Percentiles rank a stretch among this genome's conserved stretches.
phyloP scores from a whole-genome alignment of 2,113 vertebrate species.

The Peucedramus taeniatus region DNA sequence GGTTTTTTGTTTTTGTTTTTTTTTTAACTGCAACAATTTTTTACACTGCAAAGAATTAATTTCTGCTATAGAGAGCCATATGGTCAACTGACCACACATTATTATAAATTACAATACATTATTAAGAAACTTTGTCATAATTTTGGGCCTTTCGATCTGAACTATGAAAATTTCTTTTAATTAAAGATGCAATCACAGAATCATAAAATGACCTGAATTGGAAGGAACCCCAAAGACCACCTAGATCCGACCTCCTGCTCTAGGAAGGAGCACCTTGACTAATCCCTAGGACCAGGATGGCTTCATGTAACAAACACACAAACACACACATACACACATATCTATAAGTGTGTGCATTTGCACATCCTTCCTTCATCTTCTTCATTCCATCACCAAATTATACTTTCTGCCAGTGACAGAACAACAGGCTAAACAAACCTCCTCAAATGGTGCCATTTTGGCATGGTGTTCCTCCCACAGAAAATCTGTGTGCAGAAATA shows the following conservation, averaged over 20 bases:
- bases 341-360: accelerated
- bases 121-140: background rate
- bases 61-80: background rate
- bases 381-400: background rate
- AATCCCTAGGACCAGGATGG: background rate
- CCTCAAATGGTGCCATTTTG: background rate
- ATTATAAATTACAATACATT: too few species aligned
- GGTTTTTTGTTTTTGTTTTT: background rate
- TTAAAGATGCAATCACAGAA: background rate
- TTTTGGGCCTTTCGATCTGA: background rate
- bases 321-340: accelerated
- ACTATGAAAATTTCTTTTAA: background rate
- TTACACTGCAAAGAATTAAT: background rate
- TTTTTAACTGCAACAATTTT: too few species aligned
- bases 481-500: background rate
- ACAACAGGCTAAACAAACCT: background rate
- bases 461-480: background rate
- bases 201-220: background rate
- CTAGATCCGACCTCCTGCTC: accelerated
- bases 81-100: background rate
- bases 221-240: background rate
- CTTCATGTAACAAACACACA: background rate
- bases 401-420: background rate
- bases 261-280: background rate
- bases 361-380: background rate